Conservation (phyloP, 2,888 invertebrate species). For the Brassicogethes aeneus region DNA sequence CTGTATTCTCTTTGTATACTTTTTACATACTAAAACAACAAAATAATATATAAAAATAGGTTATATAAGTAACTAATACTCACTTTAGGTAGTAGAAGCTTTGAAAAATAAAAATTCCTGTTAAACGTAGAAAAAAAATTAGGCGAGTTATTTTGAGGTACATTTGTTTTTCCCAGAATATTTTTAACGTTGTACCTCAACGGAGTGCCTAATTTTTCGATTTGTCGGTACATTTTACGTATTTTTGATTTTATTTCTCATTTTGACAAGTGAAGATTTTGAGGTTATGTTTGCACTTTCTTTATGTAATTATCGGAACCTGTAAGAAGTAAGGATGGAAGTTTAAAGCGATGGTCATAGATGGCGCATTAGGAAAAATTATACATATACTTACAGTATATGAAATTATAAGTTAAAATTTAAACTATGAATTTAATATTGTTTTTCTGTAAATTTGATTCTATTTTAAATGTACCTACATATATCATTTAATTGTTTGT, state of each 20-base stretch:
- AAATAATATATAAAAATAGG: background rate
- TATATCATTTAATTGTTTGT: too few relatives aligned
- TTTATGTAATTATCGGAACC: background rate
- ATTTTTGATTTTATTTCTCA: slow-evolving; percentile 3
- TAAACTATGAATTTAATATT: too few relatives aligned
- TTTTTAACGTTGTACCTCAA: slow-evolving; percentile 3
- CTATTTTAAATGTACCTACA: too few relatives aligned
- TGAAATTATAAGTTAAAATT: too few relatives aligned
- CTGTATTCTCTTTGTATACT: slow-evolving; percentile 45
- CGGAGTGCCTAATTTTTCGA: slow-evolving; percentile 6
- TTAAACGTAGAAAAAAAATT: background rate
- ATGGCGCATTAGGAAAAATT: too few relatives aligned
- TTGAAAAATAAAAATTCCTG: background rate
- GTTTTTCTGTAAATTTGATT: too few relatives aligned
- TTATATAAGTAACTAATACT: background rate
- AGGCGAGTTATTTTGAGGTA: background rate
- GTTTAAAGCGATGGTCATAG: background rate
- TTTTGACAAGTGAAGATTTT: slow-evolving; percentile 6
- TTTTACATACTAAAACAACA: slow-evolving; percentile 14
- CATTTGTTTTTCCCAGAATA: background rate
- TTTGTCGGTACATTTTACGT: slow-evolving; percentile 14
- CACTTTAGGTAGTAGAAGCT: slow-evolving; percentile 4
- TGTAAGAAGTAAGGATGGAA: background rate
- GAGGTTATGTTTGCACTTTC: slow-evolving; percentile 9
- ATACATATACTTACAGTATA: too few relatives aligned